Conservation (phyloP, 2,113 vertebrate genomes). For the Eubucco bourcierii region DNA sequence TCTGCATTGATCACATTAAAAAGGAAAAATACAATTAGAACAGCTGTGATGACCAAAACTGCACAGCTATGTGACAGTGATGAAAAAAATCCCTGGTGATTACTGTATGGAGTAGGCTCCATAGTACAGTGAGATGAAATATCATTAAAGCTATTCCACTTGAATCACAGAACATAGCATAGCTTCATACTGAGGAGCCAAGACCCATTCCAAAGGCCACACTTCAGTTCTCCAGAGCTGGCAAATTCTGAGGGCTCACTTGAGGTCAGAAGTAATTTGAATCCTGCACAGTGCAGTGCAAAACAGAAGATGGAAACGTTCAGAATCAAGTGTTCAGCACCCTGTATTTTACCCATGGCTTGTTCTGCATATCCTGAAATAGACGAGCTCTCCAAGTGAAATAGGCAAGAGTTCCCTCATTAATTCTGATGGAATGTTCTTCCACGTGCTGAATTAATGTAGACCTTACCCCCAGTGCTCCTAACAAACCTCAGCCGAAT, state of each 20-base stretch:
- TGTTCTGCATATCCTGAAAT: background rate
- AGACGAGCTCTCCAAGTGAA: background rate
- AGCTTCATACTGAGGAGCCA: background rate
- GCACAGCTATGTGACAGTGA: background rate
- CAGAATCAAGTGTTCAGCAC: background rate
- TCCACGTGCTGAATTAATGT: background rate
- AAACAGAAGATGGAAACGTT: background rate
- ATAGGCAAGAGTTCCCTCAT: background rate
- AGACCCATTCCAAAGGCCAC: background rate
- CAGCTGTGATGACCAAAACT: background rate
- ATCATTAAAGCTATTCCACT: background rate
- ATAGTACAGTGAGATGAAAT: background rate
- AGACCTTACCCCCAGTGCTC: rapidly evolving
- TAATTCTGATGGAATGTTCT: background rate
- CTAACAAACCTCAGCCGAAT: background rate
- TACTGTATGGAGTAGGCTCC: background rate
- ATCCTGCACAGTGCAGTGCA: background rate
- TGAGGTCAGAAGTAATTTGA: background rate
- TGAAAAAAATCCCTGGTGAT: background rate
- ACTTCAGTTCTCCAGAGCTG: background rate
- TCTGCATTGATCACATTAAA: background rate
- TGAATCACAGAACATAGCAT: background rate
- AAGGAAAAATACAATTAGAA: background rate
- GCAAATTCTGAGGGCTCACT: background rate
- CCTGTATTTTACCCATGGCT: background rate